These are phyloP conservation scores for Pogona vitticeps DNA, from an alignment of 2,113 vertebrate genomes.

Conservation along the genomic window DNA sequence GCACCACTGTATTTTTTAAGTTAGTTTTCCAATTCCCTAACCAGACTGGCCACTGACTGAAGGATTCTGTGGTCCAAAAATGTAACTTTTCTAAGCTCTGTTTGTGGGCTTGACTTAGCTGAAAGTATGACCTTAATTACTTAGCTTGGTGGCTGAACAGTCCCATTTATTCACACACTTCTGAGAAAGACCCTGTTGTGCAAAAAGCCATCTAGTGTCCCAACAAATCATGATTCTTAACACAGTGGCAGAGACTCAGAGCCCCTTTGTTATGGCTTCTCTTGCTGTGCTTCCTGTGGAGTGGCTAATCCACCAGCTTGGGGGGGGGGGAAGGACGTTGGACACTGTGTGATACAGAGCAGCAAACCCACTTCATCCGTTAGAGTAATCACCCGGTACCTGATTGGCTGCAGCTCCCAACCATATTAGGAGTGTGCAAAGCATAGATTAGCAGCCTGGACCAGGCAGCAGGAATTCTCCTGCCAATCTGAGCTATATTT, in stretches of 20 bases:
- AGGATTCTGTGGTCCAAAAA: too few relatives aligned
- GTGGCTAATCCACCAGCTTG: neutral
- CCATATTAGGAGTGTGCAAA: slow-evolving; percentile 77
- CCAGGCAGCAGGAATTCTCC: slow-evolving; percentile 57
- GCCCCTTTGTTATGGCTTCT: slow-evolving; percentile 17
- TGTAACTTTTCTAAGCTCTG: too few relatives aligned
- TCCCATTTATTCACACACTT: neutral
- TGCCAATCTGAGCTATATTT: slow-evolving; percentile 76
- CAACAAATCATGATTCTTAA: slow-evolving; percentile 54
- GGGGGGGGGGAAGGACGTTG: neutral
- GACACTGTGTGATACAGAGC: neutral
- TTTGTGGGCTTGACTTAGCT: neutral
- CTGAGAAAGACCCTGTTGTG: neutral
- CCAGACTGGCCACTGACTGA: too few relatives aligned
- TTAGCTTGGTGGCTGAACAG: rapidly evolving
- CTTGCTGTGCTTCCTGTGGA: slow-evolving; percentile 49
- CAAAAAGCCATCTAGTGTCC: slow-evolving; percentile 45
- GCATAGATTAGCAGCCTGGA: slow-evolving; percentile 54
- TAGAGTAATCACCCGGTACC: neutral
- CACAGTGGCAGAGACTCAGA: neutral
- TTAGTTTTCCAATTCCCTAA: too few relatives aligned
- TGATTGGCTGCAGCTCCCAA: slow-evolving; percentile 46
- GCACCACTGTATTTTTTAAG: too few relatives aligned
- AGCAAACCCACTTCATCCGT: slow-evolving; percentile 24
- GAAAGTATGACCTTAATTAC: neutral